Evolutionary conservation across 2,797 vertebrate species (phyloP), one percentile per base, ranked within the genome.

Genomic region (Arnoldichthys spilopterus): DNA sequence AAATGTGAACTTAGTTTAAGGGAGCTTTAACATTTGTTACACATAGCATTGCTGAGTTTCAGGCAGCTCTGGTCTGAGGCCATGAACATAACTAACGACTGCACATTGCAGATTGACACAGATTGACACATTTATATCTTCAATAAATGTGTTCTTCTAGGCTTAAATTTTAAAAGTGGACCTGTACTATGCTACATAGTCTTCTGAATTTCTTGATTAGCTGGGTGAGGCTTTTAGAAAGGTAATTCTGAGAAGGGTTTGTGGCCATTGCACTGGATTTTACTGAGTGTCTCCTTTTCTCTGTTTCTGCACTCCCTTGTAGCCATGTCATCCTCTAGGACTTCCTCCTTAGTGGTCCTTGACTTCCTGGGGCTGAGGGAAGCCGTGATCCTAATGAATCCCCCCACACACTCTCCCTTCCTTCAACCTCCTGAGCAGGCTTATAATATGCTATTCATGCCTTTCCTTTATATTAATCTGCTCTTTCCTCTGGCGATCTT

Each of bases 401-500:
- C 85, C 85, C 85, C 2, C 84, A 86, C 62, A 78, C 86, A 87
- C 88, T 90, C 83, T 81, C 64, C 43, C 72, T 49, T 63, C 43
- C 72, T 49, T 63, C 84, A 85, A 89, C 87, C 68, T 86, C 86
- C 85, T 68, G 71, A 81, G 63, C 62, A 81, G 84, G 76, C 83
- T 88, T 83, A 87, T 89, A 89, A 92, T 91, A 87, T 91, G 89
- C 90, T 88, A 90, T 90, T 92, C 89, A 90, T 91, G 89, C 88
- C 90, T 89, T 58, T 88, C 76, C 53, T 70, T 69, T 28, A 88
- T 91, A 92, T 91, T 92, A 90, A 91, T 91, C 90, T 91, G 79
- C 86, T 81, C 90, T 91, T 89, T 91, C 91, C 90, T 90, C 84
- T 85, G 91, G 93, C 91, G 85, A 91, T 93, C 91, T 92, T 92